Conservation (phyloP, 2,113 vertebrate species). For the Xyliphius kryptos region DNA sequence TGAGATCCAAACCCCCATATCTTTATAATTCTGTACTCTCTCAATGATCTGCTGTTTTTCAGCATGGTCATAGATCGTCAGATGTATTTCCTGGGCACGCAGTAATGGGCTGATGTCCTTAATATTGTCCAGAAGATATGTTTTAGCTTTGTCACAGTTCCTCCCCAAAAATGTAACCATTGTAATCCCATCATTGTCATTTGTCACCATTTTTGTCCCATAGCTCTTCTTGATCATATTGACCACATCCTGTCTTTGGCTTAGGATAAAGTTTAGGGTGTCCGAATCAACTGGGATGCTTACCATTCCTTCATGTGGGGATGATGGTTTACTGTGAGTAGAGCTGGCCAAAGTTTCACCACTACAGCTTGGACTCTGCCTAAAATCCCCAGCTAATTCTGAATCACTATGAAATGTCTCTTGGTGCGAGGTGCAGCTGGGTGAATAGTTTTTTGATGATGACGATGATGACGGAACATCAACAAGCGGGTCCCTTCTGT, state of each 20-base stretch:
- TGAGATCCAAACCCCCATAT: constrained; percentile 34
- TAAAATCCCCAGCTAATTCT: background rate
- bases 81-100: constrained; percentile 48
- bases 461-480: background rate
- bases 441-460: background rate
- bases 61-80: background rate
- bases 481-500: background rate
- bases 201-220: accelerated
- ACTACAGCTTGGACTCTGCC: background rate
- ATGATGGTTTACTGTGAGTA: background rate
- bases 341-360: no score
- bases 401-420: no score
- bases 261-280: constrained; percentile 36
- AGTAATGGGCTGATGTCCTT: constrained; percentile 7
- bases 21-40: background rate
- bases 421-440: no score
- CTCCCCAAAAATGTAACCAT: constrained; percentile 30
- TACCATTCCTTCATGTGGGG: background rate
- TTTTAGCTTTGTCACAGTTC: background rate
- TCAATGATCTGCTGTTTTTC: background rate
- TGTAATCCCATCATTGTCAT: background rate
- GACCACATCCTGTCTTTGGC: background rate
- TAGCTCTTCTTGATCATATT: background rate
- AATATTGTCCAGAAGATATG: constrained; percentile 35
- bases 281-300: constrained; percentile 37